Evolutionary conservation across 2,888 invertebrate species (phyloP), one percentile per base, ranked within the genome.

Genomic region (Cistogaster globosa): DNA sequence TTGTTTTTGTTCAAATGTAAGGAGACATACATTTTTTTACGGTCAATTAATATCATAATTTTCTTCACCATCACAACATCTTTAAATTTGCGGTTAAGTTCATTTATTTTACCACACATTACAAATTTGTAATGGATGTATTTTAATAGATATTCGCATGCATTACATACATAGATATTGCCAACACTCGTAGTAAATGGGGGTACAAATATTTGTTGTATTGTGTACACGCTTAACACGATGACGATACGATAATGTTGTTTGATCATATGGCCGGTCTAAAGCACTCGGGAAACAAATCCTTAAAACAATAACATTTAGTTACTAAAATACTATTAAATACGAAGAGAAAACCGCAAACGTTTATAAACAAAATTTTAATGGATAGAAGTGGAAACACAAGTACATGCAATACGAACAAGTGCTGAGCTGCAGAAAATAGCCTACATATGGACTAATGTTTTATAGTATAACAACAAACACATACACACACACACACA

Each of bases 181-280:
- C 60, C 3, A n/a, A n/a, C 5, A 48, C 6, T 14, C n/a, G n/a
- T n/a, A 3, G 6, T n/a, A 42, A 42, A 7, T 42, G 7, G 6
- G n/a, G 12, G n/a, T n/a, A n/a, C 45, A 67, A 67, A 71, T 65
- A 69, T 79, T 71, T 75, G 63, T 32, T 32, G 32, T 55, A 60
- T 32, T 68, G 68, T 78, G 68, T 76, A 68, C 60, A 72, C 71
- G 57, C 38, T 76, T 72, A 72, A 80, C 71, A 80, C 62, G 67
- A 38, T 65, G 53, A 68, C 32, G 32, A 32, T 32, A 18, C 51
- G 53, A 60, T 78, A 57, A 74, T 78, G 65, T 74, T 85, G 85
- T 85, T 85, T 85, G 85, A 82, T 85, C 85, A 85, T 85, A 85
- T 82, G 85, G 57, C 57, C 68, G 85, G 57, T 51, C 68, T 48